Conservation (phyloP, 2,797 vertebrate species). For the Acanthiza pusilla region DNA sequence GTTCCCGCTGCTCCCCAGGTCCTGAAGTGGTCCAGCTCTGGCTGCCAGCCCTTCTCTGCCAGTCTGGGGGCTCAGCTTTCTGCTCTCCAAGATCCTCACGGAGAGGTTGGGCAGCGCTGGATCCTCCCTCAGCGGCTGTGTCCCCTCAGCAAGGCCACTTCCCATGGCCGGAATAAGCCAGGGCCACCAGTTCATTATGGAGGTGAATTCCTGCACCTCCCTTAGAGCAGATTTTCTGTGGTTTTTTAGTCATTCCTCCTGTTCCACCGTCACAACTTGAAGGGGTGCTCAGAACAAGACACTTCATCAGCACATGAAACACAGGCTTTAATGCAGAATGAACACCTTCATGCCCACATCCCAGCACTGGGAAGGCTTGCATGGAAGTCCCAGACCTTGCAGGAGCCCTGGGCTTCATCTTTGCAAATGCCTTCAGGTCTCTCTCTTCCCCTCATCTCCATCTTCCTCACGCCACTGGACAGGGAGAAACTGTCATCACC, state of each 20-base stretch:
- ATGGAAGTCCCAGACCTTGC: not conserved
- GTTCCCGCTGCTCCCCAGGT: not conserved
- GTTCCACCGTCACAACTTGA: not conserved
- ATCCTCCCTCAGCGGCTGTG: not conserved
- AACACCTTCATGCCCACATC: not conserved
- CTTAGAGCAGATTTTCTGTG: not conserved
- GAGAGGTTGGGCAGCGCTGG: not conserved
- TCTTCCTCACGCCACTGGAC: not conserved
- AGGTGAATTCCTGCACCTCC: not conserved
- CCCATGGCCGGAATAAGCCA: not conserved
- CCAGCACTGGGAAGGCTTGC: fast-evolving
- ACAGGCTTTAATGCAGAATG: not conserved
- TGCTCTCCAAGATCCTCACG: not conserved
- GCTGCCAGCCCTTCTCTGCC: not conserved
- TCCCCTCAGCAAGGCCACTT: not conserved
- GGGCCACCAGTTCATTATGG: not conserved
- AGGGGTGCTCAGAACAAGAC: not conserved
- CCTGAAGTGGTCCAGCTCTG: not conserved
- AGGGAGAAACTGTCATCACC: not conserved
- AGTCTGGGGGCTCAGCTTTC: not conserved
- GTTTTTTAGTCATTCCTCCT: fast-evolving
- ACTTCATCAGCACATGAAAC: not conserved
- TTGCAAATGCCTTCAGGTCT: not conserved
- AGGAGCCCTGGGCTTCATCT: not conserved
- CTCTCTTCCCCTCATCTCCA: not conserved